These are phyloP conservation scores for Ptilodon capucinus DNA, from an alignment of 2,888 invertebrate genomes.

Conservation along the genomic window DNA sequence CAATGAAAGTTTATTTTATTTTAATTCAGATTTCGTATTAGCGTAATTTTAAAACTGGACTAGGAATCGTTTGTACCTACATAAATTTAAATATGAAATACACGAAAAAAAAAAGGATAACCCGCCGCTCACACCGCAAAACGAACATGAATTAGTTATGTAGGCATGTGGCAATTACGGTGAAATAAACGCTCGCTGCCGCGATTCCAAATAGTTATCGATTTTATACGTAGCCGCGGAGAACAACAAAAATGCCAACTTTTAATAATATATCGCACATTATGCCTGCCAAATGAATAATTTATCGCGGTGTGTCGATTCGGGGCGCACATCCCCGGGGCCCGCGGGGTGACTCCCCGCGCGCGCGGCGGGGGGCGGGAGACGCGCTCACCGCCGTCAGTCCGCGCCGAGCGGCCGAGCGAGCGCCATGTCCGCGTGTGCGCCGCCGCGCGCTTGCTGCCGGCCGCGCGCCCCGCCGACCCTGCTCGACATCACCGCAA, in stretches of 20 bases:
- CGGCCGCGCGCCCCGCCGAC: conserved; percentile 86
- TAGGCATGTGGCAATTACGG: conserved; percentile 10
- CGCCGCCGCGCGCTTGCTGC: conserved; percentile 80
- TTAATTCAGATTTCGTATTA: neutral
- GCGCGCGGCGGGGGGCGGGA: conserved; percentile 40
- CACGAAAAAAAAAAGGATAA: too few species aligned
- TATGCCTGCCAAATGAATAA: conserved; percentile 81
- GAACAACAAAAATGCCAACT: conserved; percentile 77
- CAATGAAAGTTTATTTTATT: neutral
- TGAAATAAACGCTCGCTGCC: conserved; percentile 39
- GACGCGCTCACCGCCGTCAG: conserved; percentile 55
- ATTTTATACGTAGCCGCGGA: conserved; percentile 55
- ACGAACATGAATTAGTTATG: neutral
- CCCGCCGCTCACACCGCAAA: neutral
- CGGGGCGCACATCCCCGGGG: conserved; percentile 72
- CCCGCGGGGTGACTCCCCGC: conserved; percentile 35
- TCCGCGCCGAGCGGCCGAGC: conserved; percentile 80
- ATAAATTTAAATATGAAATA: neutral
- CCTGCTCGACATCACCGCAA: conserved; percentile 91
- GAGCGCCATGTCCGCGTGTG: conserved; percentile 79
- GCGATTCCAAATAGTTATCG: conserved; percentile 45
- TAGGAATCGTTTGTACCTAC: neutral
- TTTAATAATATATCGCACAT: conserved; percentile 82
- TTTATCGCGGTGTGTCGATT: conserved; percentile 78
- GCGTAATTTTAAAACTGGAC: neutral